These are phyloP conservation scores for Mycteria americana DNA, from an alignment of 2,797 vertebrate species.

Conservation along the genomic window DNA sequence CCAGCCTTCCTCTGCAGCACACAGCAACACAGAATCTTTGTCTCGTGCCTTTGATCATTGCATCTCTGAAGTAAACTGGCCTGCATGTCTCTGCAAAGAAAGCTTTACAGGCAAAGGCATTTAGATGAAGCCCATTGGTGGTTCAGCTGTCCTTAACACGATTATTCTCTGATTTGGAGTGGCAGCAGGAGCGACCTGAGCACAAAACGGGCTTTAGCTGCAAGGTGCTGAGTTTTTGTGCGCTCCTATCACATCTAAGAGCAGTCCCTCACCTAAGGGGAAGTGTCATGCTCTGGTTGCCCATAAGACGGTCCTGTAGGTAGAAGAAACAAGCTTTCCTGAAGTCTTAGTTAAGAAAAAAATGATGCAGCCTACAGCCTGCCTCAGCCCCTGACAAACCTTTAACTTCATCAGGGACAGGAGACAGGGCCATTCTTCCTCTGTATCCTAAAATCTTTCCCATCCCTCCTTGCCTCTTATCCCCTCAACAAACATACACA, in stretches of 20 bases:
- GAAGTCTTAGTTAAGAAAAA: background rate
- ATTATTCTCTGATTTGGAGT: background rate
- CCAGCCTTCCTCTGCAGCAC: background rate
- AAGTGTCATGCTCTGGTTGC: background rate
- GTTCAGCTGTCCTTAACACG: background rate
- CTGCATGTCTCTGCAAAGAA: background rate
- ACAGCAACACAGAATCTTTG: background rate
- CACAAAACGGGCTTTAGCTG: background rate
- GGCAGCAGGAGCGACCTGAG: background rate
- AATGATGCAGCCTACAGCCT: background rate
- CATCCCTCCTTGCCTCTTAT: background rate
- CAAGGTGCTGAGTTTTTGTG: background rate
- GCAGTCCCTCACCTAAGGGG: background rate
- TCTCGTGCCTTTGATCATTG: background rate
- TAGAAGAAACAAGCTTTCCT: background rate
- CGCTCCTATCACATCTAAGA: background rate
- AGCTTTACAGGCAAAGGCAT: background rate
- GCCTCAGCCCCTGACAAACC: background rate
- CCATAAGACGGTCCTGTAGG: background rate
- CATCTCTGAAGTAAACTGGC: background rate
- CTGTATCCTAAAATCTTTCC: background rate
- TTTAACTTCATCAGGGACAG: background rate
- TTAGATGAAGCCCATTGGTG: background rate
- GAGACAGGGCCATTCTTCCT: background rate
- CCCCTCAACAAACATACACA: background rate